phyloP scores from a whole-genome alignment of 2,797 vertebrate species.

The Helostoma temminkii region DNA sequence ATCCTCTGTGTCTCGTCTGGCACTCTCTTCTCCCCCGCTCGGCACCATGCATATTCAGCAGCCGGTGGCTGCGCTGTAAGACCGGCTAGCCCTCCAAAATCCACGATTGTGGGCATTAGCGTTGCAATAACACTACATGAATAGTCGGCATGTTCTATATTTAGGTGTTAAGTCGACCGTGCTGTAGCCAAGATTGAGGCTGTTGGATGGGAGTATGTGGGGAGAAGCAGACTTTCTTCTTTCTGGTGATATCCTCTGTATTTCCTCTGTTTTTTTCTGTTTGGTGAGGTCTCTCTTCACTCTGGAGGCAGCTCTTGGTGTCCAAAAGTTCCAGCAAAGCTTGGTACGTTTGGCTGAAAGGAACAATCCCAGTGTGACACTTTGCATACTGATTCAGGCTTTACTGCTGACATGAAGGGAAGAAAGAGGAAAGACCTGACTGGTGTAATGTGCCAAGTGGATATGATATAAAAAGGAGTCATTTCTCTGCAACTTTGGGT shows the following conservation, averaged over 20 bases:
- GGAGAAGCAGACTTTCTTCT: conserved; percentile 48
- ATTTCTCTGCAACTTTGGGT: not conserved
- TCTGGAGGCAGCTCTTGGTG: conserved; percentile 49
- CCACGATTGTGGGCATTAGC: conserved; percentile 80
- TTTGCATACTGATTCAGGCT: conserved; percentile 71
- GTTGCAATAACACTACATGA: conserved; percentile 81
- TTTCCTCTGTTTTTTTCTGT: conserved; percentile 43
- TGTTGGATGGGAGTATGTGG: conserved; percentile 42
- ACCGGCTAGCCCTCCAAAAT: conserved; percentile 76
- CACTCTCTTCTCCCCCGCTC: conserved; percentile 71
- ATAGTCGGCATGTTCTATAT: conserved; percentile 79
- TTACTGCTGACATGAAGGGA: conserved; percentile 60
- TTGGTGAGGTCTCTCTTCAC: conserved; percentile 47
- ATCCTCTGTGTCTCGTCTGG: conserved; percentile 83
- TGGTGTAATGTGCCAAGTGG: conserved; percentile 36
- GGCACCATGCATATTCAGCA: conserved; percentile 84
- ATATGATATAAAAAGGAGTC: conserved; percentile 19
- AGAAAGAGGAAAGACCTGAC: conserved; percentile 37
- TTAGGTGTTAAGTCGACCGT: conserved; percentile 78
- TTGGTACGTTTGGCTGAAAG: conserved; percentile 54
- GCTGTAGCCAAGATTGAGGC: conserved; percentile 63
- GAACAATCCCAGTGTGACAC: conserved; percentile 67
- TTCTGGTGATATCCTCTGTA: conserved; percentile 45
- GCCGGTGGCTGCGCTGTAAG: conserved; percentile 64
- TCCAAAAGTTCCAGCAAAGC: conserved; percentile 70